phyloP scores from a whole-genome alignment of 2,113 vertebrate genomes.

The Brienomyrus longianalis region DNA sequence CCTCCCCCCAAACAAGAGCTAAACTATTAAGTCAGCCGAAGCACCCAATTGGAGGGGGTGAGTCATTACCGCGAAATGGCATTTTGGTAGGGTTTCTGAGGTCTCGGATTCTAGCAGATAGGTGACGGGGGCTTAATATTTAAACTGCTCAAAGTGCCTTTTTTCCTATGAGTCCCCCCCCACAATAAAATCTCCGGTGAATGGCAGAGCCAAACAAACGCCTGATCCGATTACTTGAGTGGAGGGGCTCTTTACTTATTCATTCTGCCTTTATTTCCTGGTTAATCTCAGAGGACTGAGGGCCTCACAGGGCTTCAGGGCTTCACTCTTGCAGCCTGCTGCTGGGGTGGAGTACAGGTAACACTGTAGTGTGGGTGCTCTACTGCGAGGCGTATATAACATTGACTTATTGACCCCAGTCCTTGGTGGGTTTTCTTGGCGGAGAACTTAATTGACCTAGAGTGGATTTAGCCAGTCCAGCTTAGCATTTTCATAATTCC shows the following conservation, averaged over 20 bases:
- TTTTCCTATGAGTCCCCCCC: background rate
- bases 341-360: background rate
- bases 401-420: background rate
- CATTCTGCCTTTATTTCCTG: conserved; percentile 6
- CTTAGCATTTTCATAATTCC: background rate
- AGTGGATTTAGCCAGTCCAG: background rate
- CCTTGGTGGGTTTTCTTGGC: background rate
- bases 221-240: conserved; percentile 10
- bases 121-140: conserved; percentile 2
- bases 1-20: background rate
- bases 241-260: background rate
- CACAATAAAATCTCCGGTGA: background rate
- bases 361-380: background rate
- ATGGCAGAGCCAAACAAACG: background rate
- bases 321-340: background rate
- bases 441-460: background rate
- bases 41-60: background rate
- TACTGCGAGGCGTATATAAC: background rate
- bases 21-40: background rate
- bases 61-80: background rate
- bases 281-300: background rate
- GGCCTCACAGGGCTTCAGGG: background rate
- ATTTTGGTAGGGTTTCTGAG: background rate
- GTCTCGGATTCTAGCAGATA: background rate
- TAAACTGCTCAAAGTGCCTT: background rate